A percentile compares a stretch with the other conserved stretches of the same genome.
Evolutionary conservation across 2,113 vertebrate species (phyloP).

Genomic region (Pheucticus melanocephalus): DNA sequence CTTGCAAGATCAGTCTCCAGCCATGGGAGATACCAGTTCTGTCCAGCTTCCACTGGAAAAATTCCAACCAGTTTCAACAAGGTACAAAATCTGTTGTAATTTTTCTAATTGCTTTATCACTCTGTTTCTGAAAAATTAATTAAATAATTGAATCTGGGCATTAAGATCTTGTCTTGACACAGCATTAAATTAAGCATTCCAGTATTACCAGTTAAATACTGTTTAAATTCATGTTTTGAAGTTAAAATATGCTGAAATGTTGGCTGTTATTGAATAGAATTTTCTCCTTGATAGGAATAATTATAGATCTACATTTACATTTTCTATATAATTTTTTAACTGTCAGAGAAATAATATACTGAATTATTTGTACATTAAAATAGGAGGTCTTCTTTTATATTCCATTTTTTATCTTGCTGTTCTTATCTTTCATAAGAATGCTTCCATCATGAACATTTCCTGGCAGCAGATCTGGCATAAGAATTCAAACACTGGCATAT

Average conservation of each 20-base stretch:
- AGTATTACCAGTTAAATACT: not conserved
- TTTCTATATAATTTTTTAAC: not conserved
- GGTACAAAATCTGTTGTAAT: not conserved
- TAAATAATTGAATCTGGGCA: not conserved
- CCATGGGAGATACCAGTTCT: not conserved
- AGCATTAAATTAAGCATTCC: not conserved
- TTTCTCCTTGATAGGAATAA: not conserved
- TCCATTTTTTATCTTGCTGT: conserved; percentile 19
- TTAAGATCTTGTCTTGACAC: not conserved
- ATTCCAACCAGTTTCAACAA: not conserved
- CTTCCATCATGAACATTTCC: conserved; percentile 12
- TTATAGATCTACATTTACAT: not conserved
- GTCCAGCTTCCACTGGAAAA: not conserved
- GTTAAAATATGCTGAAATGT: not conserved
- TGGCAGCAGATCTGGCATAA: not conserved
- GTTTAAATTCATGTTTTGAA: not conserved
- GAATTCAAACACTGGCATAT: conserved; percentile 43
- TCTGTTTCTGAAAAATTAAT: not conserved
- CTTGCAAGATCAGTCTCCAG: not conserved
- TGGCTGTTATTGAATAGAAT: not conserved
- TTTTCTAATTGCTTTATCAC: not conserved
- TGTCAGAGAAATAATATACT: not conserved
- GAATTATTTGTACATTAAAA: not conserved
- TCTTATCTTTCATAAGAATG: conserved; percentile 27
- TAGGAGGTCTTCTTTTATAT: not conserved